Base-by-base conservation (phyloP, 2,888 invertebrate genomes). In the Coleophora flavipennella region DNA sequence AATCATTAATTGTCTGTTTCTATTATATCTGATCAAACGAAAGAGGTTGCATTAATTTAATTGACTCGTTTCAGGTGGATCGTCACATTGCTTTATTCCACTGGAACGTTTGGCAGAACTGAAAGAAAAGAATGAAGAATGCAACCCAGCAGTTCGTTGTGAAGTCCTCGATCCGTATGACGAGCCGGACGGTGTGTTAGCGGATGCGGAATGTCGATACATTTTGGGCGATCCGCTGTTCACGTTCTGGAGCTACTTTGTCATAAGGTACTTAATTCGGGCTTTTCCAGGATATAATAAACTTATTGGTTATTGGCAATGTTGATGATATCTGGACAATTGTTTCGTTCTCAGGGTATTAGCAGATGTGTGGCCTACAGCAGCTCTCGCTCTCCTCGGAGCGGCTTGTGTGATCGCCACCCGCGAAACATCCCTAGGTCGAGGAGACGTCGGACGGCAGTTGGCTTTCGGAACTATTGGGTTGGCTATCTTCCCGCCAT, bases 321-420 rank as follows among this genome's bases (percentile, higher is more conserved):
- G n/a, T n/a, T n/a, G n/a, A n/a, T n/a, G n/a, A n/a, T n/a, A n/a
- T n/a, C n/a, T n/a, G 10, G 10, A 29, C 11, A 2, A 29, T 9
- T 11, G 8, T 29, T n/a, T 29, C 10, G 10, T 29, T 8, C 29
- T 2, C 60, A 86, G 92, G 53, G 86, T 90, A 20, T 59, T 92
- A 40, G 92, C 91, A 1, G 94, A 94, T 58, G 89, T 93, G 35
- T 93, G 93, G 68, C 89, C 92, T 8, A 89, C 91, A 26, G 90
- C 92, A 0, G 90, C 88, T 0, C 73, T 92, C 6, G 90, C 92
- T 0, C 64, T 94, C 6, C 71, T 93, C 1, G 90, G 91, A 39
- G 89, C 93, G 0, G 92, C 92, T 0, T 89, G 93, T 33, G 91
- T 93, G n/a, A 92, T 93, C 45, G 93, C 93, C 0, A 93, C 93